Conservation (phyloP, 1,140 invertebrate genomes). For the Callitettix versicolor region DNA sequence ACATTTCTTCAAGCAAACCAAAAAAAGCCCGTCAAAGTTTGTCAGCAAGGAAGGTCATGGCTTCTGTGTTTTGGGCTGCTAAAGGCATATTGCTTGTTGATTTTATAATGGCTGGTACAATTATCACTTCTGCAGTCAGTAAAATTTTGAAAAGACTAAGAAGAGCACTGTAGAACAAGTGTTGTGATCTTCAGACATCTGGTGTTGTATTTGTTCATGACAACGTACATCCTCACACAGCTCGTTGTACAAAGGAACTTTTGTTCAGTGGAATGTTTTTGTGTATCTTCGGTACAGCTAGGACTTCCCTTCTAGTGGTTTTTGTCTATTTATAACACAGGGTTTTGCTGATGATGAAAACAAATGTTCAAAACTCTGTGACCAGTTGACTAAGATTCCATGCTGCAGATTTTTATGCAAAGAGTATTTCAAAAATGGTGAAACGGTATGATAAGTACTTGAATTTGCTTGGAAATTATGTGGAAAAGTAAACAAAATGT, state of each 20-base stretch:
- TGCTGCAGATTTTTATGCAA: too few species aligned
- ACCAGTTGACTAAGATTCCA: too few species aligned
- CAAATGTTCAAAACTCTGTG: too few species aligned
- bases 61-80: conserved; percentile 24
- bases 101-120: conserved; percentile 22
- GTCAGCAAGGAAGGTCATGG: conserved; percentile 20
- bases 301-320: conserved; percentile 29
- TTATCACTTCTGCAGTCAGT: conserved; percentile 21
- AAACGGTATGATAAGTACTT: too few species aligned
- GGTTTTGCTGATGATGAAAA: too few species aligned
- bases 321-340: conserved; percentile 30
- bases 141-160: conserved; percentile 22
- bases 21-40: neutral
- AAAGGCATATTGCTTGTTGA: conserved; percentile 26
- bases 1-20: neutral
- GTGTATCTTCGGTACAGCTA: conserved; percentile 27
- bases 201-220: neutral
- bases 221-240: neutral
- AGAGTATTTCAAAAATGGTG: too few species aligned
- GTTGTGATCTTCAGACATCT: too few species aligned
- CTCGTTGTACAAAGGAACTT: too few species aligned
- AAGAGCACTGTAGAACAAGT: conserved; percentile 1
- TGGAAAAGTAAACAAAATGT: too few species aligned
- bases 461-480: too few species aligned
- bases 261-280: conserved; percentile 29